phyloP scores from a whole-genome alignment of 1,140 invertebrate genomes.

The Microplitis demolitor region DNA sequence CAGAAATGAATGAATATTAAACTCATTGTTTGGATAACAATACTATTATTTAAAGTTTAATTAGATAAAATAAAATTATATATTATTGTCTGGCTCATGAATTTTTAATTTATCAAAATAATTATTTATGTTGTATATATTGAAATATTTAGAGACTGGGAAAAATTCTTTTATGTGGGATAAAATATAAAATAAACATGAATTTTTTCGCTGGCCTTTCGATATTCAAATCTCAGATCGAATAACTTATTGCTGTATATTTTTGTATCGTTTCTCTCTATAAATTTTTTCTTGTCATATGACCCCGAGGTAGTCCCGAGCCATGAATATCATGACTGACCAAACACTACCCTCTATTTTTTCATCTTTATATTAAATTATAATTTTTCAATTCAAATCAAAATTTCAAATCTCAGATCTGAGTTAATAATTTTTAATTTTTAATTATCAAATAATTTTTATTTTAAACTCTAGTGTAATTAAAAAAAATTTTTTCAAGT shows the following conservation, averaged over 20 bases:
- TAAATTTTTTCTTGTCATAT: conserved; percentile 27
- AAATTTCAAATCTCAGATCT: too few species aligned
- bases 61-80: background rate
- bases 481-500: too few species aligned
- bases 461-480: too few species aligned
- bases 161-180: conserved; percentile 25
- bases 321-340: conserved; percentile 63
- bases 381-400: background rate
- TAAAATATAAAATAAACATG: conserved; percentile 59
- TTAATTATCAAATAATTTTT: too few species aligned
- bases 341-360: conserved; percentile 43
- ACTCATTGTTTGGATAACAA: too few species aligned
- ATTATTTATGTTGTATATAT: background rate
- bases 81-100: background rate
- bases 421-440: too few species aligned
- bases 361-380: background rate
- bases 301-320: conserved; percentile 55
- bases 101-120: conserved; percentile 2
- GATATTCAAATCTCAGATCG: conserved; percentile 61
- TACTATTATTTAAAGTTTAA: too few species aligned
- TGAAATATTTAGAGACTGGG: background rate
- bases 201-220: conserved; percentile 42
- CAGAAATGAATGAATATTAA: too few species aligned
- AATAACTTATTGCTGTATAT: conserved; percentile 47
- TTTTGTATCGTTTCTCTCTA: conserved; percentile 37